phyloP scores from a whole-genome alignment of 2,113 vertebrate species.

The Ellobius talpinus region DNA sequence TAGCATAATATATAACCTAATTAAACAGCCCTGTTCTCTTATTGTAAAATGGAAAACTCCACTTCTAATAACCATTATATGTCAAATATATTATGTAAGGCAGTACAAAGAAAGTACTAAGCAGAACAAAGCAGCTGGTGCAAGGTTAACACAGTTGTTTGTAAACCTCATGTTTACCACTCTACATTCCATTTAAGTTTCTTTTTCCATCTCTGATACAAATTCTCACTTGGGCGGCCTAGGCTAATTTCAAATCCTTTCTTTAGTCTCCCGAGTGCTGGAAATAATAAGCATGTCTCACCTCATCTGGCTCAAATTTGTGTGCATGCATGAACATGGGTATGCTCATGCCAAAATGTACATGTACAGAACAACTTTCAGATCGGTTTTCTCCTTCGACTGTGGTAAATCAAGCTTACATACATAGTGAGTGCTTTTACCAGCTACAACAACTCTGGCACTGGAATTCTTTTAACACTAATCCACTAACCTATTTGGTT shows the following conservation, averaged over 20 bases:
- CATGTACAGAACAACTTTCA: not conserved
- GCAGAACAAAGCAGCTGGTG: not conserved
- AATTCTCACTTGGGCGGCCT: not conserved
- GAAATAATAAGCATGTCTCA: not conserved
- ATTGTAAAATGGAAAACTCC: not conserved
- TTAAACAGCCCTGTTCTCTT: slow-evolving; percentile 19
- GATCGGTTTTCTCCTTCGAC: not conserved
- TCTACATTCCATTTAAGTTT: not conserved
- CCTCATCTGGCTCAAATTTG: not conserved
- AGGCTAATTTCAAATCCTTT: not conserved
- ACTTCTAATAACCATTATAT: slow-evolving; percentile 8
- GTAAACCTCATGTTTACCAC: not conserved
- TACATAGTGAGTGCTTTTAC: not conserved
- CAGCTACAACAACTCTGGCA: not conserved
- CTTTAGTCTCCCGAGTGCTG: not conserved
- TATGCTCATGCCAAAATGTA: not conserved
- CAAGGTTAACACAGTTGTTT: not conserved
- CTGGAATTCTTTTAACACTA: not conserved
- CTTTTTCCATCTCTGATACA: not conserved
- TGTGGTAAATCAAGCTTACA: not conserved
- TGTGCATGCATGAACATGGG: not conserved
- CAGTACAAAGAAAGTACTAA: not conserved
- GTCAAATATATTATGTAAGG: not conserved
- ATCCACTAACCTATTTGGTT: not conserved
- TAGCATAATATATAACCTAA: not conserved